Conservation (phyloP, 2,888 invertebrate genomes). For the Drosophila prolongata region DNA sequence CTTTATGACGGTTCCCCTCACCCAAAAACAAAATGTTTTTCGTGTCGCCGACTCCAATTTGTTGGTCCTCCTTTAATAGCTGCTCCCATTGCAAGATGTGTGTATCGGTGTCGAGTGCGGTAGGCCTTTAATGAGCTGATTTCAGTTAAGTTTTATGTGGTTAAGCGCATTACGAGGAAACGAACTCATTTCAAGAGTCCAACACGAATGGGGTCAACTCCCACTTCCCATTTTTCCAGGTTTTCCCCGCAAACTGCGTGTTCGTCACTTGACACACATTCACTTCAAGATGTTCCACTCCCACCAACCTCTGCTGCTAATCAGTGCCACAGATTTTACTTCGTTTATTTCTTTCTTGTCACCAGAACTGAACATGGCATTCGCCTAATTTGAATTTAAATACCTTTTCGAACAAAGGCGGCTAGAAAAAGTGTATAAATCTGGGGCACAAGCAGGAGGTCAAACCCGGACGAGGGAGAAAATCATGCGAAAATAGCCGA, state of each 20-base stretch:
- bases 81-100: conserved; percentile 50
- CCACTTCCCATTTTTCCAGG: conserved; percentile 16
- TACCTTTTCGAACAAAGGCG: conserved; percentile 56
- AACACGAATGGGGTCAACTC: conserved; percentile 36
- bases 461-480: conserved; percentile 33
- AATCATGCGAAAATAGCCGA: conserved; percentile 57
- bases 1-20: conserved; percentile 63
- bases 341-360: conserved; percentile 44
- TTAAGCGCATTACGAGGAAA: conserved; percentile 68
- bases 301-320: conserved; percentile 19
- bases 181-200: conserved; percentile 30
- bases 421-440: conserved; percentile 62
- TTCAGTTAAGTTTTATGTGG: conserved; percentile 74
- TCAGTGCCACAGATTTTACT: conserved; percentile 28
- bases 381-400: conserved; percentile 80
- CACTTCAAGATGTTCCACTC: conserved; percentile 29
- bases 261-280: conserved; percentile 31
- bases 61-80: conserved; percentile 25
- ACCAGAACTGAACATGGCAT: conserved; percentile 71
- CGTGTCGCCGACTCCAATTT: conserved; percentile 23
- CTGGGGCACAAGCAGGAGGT: conserved; percentile 62
- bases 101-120: conserved; percentile 70
- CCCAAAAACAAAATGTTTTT: conserved; percentile 44
- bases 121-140: conserved; percentile 77
- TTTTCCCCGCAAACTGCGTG: conserved; percentile 1